Percentiles rank a stretch among this genome's conserved stretches.
Evolutionary conservation across 2,888 invertebrate genomes (phyloP).

Genomic region (Kryphioiulus occultus): DNA sequence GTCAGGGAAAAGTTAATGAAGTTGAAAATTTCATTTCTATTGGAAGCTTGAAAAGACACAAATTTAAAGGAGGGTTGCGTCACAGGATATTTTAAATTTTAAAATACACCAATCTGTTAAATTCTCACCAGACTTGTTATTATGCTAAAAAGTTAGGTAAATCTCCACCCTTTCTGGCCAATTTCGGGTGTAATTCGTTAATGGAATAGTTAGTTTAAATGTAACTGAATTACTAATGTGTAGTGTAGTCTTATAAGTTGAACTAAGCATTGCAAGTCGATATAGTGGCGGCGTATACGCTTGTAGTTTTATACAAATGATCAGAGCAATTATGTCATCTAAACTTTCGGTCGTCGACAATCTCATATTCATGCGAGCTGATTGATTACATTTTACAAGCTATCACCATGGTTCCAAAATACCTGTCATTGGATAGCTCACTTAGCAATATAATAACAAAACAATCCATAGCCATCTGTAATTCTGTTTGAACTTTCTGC

Average conservation of each 20-base stretch:
- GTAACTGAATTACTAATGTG: not conserved
- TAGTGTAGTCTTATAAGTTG: not conserved
- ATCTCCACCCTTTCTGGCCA: too few species aligned
- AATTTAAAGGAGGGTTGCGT: too few species aligned
- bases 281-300: not conserved
- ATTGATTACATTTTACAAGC: slow-evolving; percentile 24
- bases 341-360: not conserved
- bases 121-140: too few species aligned
- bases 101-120: too few species aligned
- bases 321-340: not conserved
- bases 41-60: too few species aligned
- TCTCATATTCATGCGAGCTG: not conserved
- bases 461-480: not conserved
- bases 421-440: slow-evolving; percentile 3
- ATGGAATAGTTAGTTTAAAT: not conserved
- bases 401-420: slow-evolving; percentile 34
- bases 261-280: not conserved
- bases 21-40: too few species aligned
- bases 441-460: slow-evolving; percentile 14
- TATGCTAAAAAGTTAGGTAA: too few species aligned
- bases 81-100: too few species aligned
- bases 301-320: not conserved
- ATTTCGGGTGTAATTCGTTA: not conserved
- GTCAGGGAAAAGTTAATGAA: too few species aligned
- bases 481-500: not conserved